Conservation (phyloP, 2,113 vertebrate genomes). For the Rallus limicola region DNA sequence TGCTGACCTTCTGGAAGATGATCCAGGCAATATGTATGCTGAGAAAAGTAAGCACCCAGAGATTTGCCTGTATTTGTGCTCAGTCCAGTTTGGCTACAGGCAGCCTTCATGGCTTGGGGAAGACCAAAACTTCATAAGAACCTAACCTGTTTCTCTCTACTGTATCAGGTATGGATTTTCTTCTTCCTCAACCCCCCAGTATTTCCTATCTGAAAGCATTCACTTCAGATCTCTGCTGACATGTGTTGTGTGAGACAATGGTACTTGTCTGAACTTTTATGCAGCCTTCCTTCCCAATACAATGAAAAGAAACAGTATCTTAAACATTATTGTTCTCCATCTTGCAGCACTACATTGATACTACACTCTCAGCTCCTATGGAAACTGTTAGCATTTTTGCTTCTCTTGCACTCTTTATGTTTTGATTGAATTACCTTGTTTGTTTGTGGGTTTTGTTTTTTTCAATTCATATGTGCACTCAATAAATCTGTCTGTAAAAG, state of each 20-base stretch:
- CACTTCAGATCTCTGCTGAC: background rate
- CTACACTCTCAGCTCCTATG: background rate
- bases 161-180: background rate
- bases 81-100: background rate
- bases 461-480: background rate
- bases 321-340: background rate
- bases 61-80: background rate
- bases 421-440: background rate
- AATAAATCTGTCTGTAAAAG: background rate
- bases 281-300: background rate
- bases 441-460: background rate
- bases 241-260: background rate
- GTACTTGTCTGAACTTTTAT: background rate
- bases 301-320: background rate
- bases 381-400: background rate
- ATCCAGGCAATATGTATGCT: background rate
- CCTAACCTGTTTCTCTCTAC: background rate
- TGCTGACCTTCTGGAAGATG: background rate
- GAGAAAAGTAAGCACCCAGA: background rate
- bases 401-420: background rate
- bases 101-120: background rate
- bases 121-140: background rate
- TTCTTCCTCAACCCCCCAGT: fast-evolving
- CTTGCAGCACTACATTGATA: background rate
- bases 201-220: background rate